Base-by-base conservation (phyloP, 2,888 invertebrate species). In the Cephalotes varians region DNA sequence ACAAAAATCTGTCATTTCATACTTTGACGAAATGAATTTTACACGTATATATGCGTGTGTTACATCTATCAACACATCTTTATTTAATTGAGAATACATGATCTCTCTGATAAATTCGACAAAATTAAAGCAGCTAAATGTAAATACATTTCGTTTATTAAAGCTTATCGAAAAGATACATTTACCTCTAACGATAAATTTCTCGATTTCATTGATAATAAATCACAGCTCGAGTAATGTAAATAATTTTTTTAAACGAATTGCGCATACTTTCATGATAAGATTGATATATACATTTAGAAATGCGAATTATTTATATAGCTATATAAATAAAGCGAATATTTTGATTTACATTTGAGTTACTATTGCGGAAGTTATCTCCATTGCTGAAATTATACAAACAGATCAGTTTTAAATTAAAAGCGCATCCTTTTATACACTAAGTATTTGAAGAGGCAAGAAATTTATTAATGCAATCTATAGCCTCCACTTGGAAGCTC, bases 401-500 rank as follows among this genome's bases (percentile, higher is more conserved):
- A 56, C 21, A 18, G 21, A 77, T 79, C 56, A 34, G 44, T 34
- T 77, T 77, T 12, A 56, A 71, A 71, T 71, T 71, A 69, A 77
- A 69, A 67, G 54, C 49, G 2, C 44, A 25, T 54, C 21, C 25
- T 10, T 76, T 51, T 67, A 40, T 40, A n/a, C n/a, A n/a, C 18
- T 28, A 51, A 9, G 15, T n/a, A 65, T 56, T 54, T 9, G n/a
- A 34, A 56, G 69, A 56, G 31, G 25, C n/a, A 71, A 58, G 47
- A 71, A 71, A 71, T 71, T 77, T 69, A 77, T 79, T 71, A 71
- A 71, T 56, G 44, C 77, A 69, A 69, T 77, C 31, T 21, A 56
- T 67, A 7, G 69, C 40, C 25, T 18, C 40, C 7, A 31, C 25
- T 56, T 44, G 25, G 12, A 56, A 79, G 56, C 56, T 71, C 31